phyloP scores from a whole-genome alignment of 2,888 invertebrate species.

The Tetragnatha montana region DNA sequence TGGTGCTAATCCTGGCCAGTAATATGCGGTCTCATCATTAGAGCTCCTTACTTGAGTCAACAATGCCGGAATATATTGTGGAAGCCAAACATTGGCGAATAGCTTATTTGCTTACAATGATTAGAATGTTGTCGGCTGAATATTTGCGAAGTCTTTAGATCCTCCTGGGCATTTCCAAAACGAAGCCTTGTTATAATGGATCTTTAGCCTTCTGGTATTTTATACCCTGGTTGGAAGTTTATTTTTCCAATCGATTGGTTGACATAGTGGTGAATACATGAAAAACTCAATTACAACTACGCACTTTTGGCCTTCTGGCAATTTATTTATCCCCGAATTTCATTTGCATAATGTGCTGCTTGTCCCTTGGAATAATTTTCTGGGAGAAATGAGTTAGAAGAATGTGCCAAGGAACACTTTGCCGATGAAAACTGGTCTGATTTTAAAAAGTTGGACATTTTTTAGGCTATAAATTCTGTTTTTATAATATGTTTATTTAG shows the following conservation, averaged over 20 bases:
- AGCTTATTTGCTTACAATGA: slow-evolving; percentile 66
- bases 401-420: slow-evolving; percentile 24
- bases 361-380: slow-evolving; percentile 20
- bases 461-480: no score
- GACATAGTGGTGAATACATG: slow-evolving; percentile 60
- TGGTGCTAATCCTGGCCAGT: slow-evolving; percentile 46
- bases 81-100: slow-evolving; percentile 54
- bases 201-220: slow-evolving; percentile 44
- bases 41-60: slow-evolving; percentile 57
- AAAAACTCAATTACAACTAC: slow-evolving; percentile 62
- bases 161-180: slow-evolving; percentile 50
- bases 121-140: slow-evolving; percentile 58
- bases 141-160: slow-evolving; percentile 54
- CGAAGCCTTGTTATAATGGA: slow-evolving; percentile 52
- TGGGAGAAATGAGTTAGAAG: slow-evolving; percentile 38
- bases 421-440: background rate
- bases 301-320: slow-evolving; percentile 52
- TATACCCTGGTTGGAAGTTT: slow-evolving; percentile 32
- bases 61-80: slow-evolving; percentile 52
- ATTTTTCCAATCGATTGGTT: slow-evolving; percentile 59
- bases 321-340: slow-evolving; percentile 59
- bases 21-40: slow-evolving; percentile 59
- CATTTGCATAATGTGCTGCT: slow-evolving; percentile 61
- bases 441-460: background rate
- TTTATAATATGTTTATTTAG: no score